Percentiles rank a stretch among this genome's conserved stretches.
These are phyloP conservation scores for Excalfactoria chinensis DNA, from an alignment of 2,113 vertebrate species.

Conservation along the genomic window DNA sequence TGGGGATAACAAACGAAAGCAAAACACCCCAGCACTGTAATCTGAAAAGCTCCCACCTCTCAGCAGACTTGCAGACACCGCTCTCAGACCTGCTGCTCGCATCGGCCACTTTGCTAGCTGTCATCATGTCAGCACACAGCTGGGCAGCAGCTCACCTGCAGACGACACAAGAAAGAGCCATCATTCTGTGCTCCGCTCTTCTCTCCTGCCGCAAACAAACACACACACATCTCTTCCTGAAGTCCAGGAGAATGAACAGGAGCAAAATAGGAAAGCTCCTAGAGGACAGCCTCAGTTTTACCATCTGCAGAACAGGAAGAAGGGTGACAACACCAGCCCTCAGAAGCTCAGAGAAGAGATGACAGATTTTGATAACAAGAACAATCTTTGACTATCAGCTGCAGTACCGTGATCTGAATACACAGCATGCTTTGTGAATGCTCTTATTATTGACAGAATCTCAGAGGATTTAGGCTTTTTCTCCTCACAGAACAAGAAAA, in stretches of 20 bases:
- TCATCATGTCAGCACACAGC: conserved; percentile 92
- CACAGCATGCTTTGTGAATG: background rate
- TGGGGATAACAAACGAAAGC: background rate
- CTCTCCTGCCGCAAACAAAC: background rate
- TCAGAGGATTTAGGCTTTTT: background rate
- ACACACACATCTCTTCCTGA: background rate
- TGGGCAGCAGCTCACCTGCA: conserved; percentile 76
- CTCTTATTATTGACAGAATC: background rate
- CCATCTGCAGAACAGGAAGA: background rate
- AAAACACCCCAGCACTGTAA: background rate
- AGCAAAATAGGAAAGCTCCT: background rate
- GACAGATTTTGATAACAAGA: background rate
- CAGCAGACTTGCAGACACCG: conserved; percentile 80
- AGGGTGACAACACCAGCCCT: background rate
- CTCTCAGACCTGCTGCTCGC: conserved; percentile 86
- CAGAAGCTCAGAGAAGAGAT: background rate
- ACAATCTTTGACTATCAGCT: background rate
- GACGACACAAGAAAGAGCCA: background rate
- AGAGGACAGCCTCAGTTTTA: background rate
- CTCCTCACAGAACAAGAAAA: background rate
- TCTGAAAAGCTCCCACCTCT: conserved; percentile 79
- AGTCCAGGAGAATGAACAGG: background rate
- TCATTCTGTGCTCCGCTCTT: background rate
- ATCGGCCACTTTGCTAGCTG: conserved; percentile 81
- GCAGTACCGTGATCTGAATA: background rate